Conservation (phyloP, 2,113 vertebrate species). For the Indicator indicator region DNA sequence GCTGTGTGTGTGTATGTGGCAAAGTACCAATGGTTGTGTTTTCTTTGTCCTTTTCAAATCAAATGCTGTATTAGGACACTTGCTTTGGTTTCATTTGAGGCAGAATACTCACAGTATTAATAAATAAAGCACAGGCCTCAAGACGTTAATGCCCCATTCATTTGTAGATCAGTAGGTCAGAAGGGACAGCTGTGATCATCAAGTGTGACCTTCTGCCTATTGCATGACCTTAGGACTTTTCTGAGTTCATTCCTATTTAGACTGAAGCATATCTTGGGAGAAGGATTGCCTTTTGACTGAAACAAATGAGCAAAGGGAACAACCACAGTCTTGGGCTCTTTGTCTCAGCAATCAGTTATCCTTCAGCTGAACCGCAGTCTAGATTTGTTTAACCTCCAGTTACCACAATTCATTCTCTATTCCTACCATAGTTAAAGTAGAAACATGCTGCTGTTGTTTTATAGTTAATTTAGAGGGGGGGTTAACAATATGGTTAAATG, state of each 20-base stretch:
- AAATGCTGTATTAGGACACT: neutral
- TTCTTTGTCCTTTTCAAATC: conserved; percentile 10
- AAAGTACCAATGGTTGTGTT: neutral
- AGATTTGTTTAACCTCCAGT: neutral
- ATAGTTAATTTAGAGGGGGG: neutral
- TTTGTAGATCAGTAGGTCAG: conserved; percentile 27
- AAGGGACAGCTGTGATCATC: conserved; percentile 17
- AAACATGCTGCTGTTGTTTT: neutral
- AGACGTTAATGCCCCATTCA: conserved; percentile 36
- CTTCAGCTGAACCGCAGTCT: neutral
- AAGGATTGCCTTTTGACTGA: neutral
- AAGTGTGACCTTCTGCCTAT: conserved; percentile 24
- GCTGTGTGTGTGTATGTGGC: neutral
- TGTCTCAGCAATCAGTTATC: neutral
- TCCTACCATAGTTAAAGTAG: neutral
- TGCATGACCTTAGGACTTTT: neutral
- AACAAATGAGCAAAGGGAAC: neutral
- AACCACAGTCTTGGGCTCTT: neutral
- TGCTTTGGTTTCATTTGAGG: neutral
- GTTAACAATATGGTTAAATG: neutral
- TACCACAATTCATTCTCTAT: neutral
- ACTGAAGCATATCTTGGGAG: neutral
- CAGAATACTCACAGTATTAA: neutral
- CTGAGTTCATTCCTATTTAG: neutral
- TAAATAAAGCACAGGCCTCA: conserved; percentile 10